Evolutionary conservation across 2,888 invertebrate genomes (phyloP), one percentile per base, ranked within the genome.

Genomic region (Heterodera filipjevi): DNA sequence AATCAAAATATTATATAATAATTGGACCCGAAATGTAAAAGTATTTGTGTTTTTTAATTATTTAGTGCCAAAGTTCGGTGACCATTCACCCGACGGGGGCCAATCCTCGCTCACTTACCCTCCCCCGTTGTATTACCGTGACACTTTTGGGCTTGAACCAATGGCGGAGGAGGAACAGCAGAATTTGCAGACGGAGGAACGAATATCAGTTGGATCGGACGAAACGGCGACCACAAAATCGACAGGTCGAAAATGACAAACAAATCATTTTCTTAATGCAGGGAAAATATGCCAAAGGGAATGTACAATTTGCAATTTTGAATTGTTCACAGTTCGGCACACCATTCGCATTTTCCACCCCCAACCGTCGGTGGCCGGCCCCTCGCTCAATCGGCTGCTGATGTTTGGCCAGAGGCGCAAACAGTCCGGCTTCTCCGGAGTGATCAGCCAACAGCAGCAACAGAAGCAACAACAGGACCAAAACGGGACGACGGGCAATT

Each of bases 91-190:
- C 27, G n/a, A n/a, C 59, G 59, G 8, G 8, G 22, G 5, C 1
- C 68, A 33, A 22, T 8, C 66, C 12, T 35, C 68, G 8, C 68
- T 68, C 33, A 68, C 86, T 19, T 88, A 86, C 79, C 88, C 88
- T 44, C 88, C 88, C n/a, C 83, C 84, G 66, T 83, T 88, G 49
- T 88, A 88, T 82, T 88, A 88, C 77, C 84, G 88, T 14, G 88
- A 88, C 73, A 88, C 88, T 16, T 84, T 84, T 53, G 84, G 84
- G 30, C 66, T 75, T 16, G 66, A 75, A 75, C 75, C 75, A 44
- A 8, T 64, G 46, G 75, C 46, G 66, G 75, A 75, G 68, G 44
- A 75, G 33, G 59, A 59, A n/a, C n/a, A n/a, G 27, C n/a, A 59
- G 10, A 59, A 59, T 59, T 64, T 75, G 32, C 75, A 64, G 16